Percentiles rank a stretch among this genome's conserved stretches.
Evolutionary conservation across 2,113 vertebrate genomes (phyloP).

Genomic region (Paedocypris sp.): DNA sequence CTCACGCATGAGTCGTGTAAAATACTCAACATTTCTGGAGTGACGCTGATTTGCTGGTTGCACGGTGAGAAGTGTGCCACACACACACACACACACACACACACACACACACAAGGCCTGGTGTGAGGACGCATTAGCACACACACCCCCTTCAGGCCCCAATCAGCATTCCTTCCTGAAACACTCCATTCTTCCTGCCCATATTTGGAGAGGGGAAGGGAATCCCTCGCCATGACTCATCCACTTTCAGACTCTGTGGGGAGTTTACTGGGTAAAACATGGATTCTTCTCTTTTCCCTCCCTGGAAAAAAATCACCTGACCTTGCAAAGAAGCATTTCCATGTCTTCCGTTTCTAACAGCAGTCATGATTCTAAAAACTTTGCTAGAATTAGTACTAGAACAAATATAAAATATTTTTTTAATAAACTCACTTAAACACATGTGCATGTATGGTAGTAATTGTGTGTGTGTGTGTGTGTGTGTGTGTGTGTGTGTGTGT

Average conservation of each 20-base stretch:
- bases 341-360: too few relatives aligned
- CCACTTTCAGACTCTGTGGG: slow-evolving; percentile 16
- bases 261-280: slow-evolving; percentile 25
- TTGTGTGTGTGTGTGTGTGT: too few relatives aligned
- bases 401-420: too few relatives aligned
- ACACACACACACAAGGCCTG: too few relatives aligned
- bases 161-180: slow-evolving; percentile 40
- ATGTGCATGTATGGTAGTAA: too few relatives aligned
- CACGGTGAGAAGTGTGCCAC: slow-evolving; percentile 14
- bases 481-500: too few relatives aligned
- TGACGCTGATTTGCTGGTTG: slow-evolving; percentile 33
- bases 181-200: slow-evolving; percentile 36
- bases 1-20: slow-evolving; percentile 17
- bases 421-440: too few relatives aligned
- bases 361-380: too few relatives aligned
- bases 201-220: slow-evolving; percentile 48
- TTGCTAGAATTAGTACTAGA: too few relatives aligned
- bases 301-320: background rate
- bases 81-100: too few relatives aligned
- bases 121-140: slow-evolving; percentile 22
- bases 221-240: slow-evolving; percentile 45
- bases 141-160: slow-evolving; percentile 21
- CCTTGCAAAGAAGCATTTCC: background rate
- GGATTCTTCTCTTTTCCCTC: slow-evolving; percentile 18
- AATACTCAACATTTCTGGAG: slow-evolving; percentile 37